Evolutionary conservation across 2,888 invertebrate species (phyloP).

Genomic region (Blastobasis adustella): DNA sequence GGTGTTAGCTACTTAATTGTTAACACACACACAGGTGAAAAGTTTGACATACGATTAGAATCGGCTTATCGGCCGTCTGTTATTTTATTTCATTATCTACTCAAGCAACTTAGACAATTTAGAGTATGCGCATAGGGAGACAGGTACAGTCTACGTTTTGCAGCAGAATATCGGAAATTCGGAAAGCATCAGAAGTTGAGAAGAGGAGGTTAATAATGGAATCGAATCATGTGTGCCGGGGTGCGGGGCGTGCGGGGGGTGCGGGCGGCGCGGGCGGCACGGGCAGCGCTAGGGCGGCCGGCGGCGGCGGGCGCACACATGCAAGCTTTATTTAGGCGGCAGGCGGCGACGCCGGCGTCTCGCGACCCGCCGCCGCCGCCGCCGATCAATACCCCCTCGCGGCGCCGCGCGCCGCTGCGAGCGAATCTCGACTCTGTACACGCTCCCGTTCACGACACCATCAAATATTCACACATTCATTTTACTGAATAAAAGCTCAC

Average conservation of each 20-base stretch:
- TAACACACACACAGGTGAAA: too few relatives aligned
- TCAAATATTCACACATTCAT: constrained; percentile 71
- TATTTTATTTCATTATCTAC: too few relatives aligned
- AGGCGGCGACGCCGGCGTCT: constrained; percentile 67
- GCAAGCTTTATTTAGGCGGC: constrained; percentile 73
- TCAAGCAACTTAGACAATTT: too few relatives aligned
- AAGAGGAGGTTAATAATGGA: too few relatives aligned
- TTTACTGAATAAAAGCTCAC: constrained; percentile 53
- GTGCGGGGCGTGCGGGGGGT: constrained; percentile 8
- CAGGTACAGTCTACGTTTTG: too few relatives aligned
- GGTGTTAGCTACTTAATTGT: too few relatives aligned
- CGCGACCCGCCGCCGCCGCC: constrained; percentile 53
- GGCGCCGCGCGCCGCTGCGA: constrained; percentile 64
- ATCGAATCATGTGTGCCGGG: neutral
- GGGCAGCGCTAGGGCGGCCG: constrained; percentile 56
- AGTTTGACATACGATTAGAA: too few relatives aligned
- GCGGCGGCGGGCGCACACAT: constrained; percentile 49
- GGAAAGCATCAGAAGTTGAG: too few relatives aligned
- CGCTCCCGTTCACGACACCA: constrained; percentile 61
- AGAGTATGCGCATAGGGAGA: too few relatives aligned
- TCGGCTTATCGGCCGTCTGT: too few relatives aligned
- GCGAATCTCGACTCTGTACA: constrained; percentile 61
- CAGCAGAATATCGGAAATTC: too few relatives aligned
- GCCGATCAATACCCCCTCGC: constrained; percentile 72
- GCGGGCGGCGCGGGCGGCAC: constrained; percentile 25